These are phyloP conservation scores for Zaprionus vittiger DNA, from an alignment of 1,140 invertebrate genomes.

Conservation along the genomic window DNA sequence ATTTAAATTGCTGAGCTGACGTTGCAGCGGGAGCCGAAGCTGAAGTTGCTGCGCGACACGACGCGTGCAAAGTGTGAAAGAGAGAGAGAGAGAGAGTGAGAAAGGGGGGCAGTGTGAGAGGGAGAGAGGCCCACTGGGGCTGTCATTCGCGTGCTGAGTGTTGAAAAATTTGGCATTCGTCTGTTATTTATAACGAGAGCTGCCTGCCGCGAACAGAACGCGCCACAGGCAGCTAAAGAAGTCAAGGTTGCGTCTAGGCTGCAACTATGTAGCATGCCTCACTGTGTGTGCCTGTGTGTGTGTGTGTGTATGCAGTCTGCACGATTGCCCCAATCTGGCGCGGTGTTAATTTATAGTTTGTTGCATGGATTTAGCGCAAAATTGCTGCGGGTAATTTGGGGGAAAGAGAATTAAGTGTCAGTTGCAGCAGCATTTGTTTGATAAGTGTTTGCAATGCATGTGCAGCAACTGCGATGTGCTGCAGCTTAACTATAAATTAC, in stretches of 20 bases:
- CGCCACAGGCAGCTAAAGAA: constrained; percentile 49
- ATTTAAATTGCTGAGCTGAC: constrained; percentile 76
- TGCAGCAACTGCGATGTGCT: neutral
- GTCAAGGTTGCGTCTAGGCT: constrained; percentile 69
- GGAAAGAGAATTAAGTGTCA: constrained; percentile 2
- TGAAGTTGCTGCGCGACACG: neutral
- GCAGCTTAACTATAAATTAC: constrained; percentile 3
- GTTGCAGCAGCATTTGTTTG: constrained; percentile 11
- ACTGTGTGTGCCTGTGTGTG: neutral
- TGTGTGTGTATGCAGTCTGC: neutral
- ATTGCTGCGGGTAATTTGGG: constrained; percentile 49
- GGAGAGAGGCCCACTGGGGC: constrained; percentile 8
- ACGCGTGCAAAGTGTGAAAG: neutral
- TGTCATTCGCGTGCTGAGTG: constrained; percentile 53
- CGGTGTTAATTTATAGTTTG: constrained; percentile 65
- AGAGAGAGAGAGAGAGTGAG: neutral
- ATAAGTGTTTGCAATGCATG: constrained; percentile 4
- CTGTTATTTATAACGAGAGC: constrained; percentile 58
- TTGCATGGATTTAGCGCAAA: constrained; percentile 31
- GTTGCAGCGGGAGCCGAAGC: constrained; percentile 2
- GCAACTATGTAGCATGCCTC: constrained; percentile 36
- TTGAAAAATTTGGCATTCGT: constrained; percentile 59
- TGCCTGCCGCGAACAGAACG: constrained; percentile 37
- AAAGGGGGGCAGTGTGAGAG: constrained; percentile 2
- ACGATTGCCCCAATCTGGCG: constrained; percentile 52